Conservation (phyloP, 2,797 vertebrate species). For the Artibeus jamaicensis region DNA sequence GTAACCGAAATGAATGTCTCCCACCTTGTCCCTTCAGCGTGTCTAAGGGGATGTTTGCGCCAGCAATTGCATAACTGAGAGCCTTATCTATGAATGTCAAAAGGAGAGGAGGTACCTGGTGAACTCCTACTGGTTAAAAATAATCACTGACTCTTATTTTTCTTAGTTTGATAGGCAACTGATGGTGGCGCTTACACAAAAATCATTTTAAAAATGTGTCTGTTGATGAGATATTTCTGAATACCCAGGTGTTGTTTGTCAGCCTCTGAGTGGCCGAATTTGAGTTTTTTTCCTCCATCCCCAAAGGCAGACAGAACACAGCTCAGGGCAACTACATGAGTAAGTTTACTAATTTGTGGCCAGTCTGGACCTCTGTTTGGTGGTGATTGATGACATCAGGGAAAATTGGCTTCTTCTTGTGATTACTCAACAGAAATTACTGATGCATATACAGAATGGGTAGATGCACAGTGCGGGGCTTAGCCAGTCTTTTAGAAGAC, state of each 20-base stretch:
- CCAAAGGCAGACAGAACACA: neutral
- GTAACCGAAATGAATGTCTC: constrained; percentile 61
- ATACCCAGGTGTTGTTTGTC: neutral
- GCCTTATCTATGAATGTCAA: neutral
- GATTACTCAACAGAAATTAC: neutral
- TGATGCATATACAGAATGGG: neutral
- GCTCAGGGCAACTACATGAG: neutral
- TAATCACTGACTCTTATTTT: neutral
- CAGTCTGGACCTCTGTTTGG: neutral
- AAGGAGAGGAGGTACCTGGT: neutral
- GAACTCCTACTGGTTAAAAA: neutral
- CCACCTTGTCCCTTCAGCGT: constrained; percentile 52
- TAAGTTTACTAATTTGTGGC: neutral
- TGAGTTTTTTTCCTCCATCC: neutral
- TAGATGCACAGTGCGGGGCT: neutral
- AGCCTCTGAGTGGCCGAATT: neutral
- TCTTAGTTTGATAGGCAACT: neutral
- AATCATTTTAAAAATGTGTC: neutral
- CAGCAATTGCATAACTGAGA: constrained; percentile 44
- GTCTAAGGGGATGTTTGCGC: constrained; percentile 65
- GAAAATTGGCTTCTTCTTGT: neutral
- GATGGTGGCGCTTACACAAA: neutral
- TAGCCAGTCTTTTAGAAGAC: neutral
- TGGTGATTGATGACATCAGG: neutral
- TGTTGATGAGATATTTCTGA: neutral